These are phyloP conservation scores for Cotesia glomerata DNA, from an alignment of 1,140 invertebrate genomes.

Conservation along the genomic window DNA sequence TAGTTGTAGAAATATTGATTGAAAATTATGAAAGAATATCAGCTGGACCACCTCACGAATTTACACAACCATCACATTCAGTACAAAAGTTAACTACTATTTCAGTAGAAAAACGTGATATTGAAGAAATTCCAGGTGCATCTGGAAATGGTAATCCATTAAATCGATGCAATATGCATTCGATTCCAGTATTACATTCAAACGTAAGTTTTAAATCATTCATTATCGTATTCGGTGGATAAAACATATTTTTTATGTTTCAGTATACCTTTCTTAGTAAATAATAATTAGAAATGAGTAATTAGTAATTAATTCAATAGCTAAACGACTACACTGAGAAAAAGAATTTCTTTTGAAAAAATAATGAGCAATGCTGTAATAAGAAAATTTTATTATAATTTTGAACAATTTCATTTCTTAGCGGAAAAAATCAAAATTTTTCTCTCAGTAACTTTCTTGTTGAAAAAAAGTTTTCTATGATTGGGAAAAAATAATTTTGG, in stretches of 20 bases:
- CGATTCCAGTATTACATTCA: conserved; percentile 44
- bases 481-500: no score
- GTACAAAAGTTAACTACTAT: conserved; percentile 31
- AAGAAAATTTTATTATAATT: no score
- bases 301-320: no score
- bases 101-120: conserved; percentile 33
- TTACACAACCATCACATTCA: conserved; percentile 37
- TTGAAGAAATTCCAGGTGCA: conserved; percentile 43
- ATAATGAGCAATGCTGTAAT: no score
- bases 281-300: no score
- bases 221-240: not conserved
- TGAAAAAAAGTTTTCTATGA: no score
- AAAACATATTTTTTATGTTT: not conserved
- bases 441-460: no score
- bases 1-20: conserved; percentile 95
- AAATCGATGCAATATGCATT: conserved; percentile 47
- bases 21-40: conserved; percentile 87
- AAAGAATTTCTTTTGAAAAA: no score
- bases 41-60: conserved; percentile 61
- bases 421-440: no score
- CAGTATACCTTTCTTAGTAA: no score
- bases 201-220: conserved; percentile 39
- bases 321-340: no score
- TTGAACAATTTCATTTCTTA: no score
- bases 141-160: conserved; percentile 51